Evolutionary conservation across 1,140 invertebrate species (phyloP).

Genomic region (Lepidurus apus): DNA sequence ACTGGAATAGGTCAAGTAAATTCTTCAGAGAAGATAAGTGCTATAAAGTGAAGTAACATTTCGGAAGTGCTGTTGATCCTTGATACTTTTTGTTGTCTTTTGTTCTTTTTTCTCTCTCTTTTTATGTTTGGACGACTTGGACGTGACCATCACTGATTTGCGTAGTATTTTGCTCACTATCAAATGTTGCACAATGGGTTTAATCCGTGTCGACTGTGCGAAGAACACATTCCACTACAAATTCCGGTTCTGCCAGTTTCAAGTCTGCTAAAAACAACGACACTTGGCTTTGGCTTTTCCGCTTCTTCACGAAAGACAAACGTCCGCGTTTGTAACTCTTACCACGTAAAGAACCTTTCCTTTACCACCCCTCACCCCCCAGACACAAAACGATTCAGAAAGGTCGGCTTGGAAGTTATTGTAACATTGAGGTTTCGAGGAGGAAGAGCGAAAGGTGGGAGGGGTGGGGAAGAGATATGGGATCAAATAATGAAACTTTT

Average conservation of each 20-base stretch:
- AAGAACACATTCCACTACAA: background rate
- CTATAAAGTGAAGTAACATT: background rate
- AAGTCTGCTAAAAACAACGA: background rate
- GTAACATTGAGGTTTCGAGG: background rate
- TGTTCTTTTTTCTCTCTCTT: too few species aligned
- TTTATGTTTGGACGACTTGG: too few species aligned
- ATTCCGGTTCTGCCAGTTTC: background rate
- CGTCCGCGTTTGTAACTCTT: too few species aligned
- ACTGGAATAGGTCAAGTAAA: slow-evolving; percentile 3
- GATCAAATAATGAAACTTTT: background rate
- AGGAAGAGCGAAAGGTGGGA: background rate
- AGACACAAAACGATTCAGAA: background rate
- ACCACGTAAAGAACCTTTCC: background rate
- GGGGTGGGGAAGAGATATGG: background rate
- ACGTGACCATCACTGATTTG: too few species aligned
- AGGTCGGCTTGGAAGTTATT: background rate
- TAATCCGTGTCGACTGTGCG: background rate
- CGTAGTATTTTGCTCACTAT: too few species aligned
- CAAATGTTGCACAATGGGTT: too few species aligned
- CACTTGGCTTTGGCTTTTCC: background rate
- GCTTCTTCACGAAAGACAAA: background rate
- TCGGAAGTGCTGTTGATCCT: background rate
- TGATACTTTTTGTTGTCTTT: too few species aligned
- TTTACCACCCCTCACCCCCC: background rate
- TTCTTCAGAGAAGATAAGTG: background rate